Evolutionary conservation across 2,888 invertebrate species (phyloP).

Genomic region (Azorinus chamasolen): DNA sequence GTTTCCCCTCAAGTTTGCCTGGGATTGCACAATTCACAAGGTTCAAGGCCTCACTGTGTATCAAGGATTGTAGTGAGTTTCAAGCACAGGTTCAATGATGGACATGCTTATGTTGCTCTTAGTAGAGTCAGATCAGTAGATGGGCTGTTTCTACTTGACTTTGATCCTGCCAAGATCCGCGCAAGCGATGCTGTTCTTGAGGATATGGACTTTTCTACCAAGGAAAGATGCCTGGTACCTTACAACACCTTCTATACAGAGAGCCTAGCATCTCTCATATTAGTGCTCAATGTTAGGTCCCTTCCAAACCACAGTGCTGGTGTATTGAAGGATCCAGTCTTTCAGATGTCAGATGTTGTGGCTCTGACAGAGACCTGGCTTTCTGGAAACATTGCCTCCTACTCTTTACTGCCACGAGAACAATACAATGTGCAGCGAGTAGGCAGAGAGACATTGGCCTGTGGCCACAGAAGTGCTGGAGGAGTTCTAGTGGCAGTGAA

Average conservation of each 20-base stretch:
- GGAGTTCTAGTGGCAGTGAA: too few relatives aligned
- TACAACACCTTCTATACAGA: not conserved
- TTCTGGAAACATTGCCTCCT: not conserved
- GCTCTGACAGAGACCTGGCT: conserved; percentile 24
- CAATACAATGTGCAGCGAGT: too few relatives aligned
- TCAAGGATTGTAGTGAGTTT: conserved; percentile 16
- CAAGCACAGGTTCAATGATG: conserved; percentile 7
- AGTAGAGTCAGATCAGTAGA: conserved; percentile 36
- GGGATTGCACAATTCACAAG: conserved; percentile 19
- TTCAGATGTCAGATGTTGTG: not conserved
- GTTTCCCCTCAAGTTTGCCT: conserved; percentile 26
- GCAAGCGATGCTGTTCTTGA: not conserved
- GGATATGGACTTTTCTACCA: conserved; percentile 3
- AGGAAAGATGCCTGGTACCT: not conserved
- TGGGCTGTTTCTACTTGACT: conserved; percentile 25
- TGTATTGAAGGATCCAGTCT: conserved; percentile 16
- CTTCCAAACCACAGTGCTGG: not conserved
- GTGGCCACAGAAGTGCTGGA: too few relatives aligned
- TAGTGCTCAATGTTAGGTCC: not conserved
- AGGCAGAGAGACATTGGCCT: too few relatives aligned
- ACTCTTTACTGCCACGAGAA: not conserved
- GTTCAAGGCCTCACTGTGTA: conserved; percentile 26
- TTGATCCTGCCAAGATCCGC: conserved; percentile 27
- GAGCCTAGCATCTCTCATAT: not conserved
- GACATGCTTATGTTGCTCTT: conserved; percentile 43